A percentile compares a stretch with the other conserved stretches of the same genome.
Evolutionary conservation across 2,888 invertebrate genomes (phyloP).

Genomic region (Rhagonycha lutea): DNA sequence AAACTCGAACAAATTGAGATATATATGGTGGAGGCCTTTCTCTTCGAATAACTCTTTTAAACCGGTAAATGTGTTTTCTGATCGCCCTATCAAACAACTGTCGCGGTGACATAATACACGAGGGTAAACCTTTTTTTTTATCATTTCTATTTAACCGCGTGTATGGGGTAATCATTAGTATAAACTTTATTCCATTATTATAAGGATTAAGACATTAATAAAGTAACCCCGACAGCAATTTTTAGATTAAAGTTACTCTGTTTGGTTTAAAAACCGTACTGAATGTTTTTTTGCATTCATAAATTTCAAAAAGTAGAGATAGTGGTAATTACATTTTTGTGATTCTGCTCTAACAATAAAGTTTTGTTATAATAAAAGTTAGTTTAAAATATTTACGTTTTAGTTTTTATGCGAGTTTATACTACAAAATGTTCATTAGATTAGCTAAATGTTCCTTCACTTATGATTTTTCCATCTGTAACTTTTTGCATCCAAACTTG

Average conservation of each 20-base stretch:
- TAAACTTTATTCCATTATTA: constrained; percentile 11
- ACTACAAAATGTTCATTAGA: background rate
- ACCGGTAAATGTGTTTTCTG: constrained; percentile 23
- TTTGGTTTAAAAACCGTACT: background rate
- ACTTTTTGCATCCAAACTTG: background rate
- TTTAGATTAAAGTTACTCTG: background rate
- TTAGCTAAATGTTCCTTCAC: background rate
- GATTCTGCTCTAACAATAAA: background rate
- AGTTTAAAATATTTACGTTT: background rate
- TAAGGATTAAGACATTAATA: constrained; percentile 16
- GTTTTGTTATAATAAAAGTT: background rate
- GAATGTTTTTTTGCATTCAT: background rate
- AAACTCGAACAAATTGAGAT: constrained; percentile 34
- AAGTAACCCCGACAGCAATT: constrained; percentile 1
- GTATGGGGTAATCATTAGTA: constrained; percentile 22
- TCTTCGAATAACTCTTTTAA: constrained; percentile 28
- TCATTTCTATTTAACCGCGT: constrained; percentile 23
- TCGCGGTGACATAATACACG: constrained; percentile 31
- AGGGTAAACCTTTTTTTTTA: constrained; percentile 23
- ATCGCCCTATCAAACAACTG: constrained; percentile 33
- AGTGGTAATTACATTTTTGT: background rate
- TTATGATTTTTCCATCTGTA: background rate
- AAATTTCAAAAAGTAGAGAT: background rate
- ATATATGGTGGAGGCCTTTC: constrained; percentile 27
- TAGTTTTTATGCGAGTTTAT: background rate